Evolutionary conservation across 2,888 invertebrate species (phyloP), one percentile per base, ranked within the genome.

Genomic region (Sicus ferrugineus): DNA sequence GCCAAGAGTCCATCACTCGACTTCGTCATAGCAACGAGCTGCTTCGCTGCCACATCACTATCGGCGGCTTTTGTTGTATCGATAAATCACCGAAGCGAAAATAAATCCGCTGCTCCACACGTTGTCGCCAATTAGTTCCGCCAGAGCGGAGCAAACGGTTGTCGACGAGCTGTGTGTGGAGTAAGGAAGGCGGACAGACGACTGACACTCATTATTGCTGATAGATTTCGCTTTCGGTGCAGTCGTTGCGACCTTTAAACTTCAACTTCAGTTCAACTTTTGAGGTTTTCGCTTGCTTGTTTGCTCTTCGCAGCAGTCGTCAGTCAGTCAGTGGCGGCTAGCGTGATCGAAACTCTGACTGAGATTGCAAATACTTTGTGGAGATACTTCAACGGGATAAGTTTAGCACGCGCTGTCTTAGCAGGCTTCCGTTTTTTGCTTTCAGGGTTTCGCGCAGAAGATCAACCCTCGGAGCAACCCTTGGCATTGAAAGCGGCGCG

Each of bases 81-180:
- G 74, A 76, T 76, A 76, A 75, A 72, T 73, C 67, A 72, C 70
- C 73, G 72, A 75, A 74, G 73, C 75, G 67, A 73, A 69, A 54
- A 66, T 54, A 66, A 23, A 34, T 38, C 38, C 26, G 21, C 28
- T 28, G n/a, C n/a, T n/a, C n/a, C n/a, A n/a, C n/a, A n/a, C n/a
- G n/a, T n/a, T n/a, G 9, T 0, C 26, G 5, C 3, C 54, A 54
- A 54, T 54, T 54, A 26, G 54, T 28, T 54, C 14, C 54, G 14
- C 21, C 23, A 50, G 50, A 14, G 2, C 42, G n/a, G n/a, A 14
- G 11, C 42, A 42, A 42, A 14, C 34, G 14, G 34, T 34, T 34
- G 34, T 34, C 14, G 34, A 9, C 14, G 34, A 42, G 5, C 42
- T 16, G n/a, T 3, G 7, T 16, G 11, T n/a, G n/a, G n/a, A n/a